Percentiles rank a stretch among this genome's conserved stretches.
phyloP scores from a whole-genome alignment of 2,113 vertebrate species.

The Tragelaphus imberbis region DNA sequence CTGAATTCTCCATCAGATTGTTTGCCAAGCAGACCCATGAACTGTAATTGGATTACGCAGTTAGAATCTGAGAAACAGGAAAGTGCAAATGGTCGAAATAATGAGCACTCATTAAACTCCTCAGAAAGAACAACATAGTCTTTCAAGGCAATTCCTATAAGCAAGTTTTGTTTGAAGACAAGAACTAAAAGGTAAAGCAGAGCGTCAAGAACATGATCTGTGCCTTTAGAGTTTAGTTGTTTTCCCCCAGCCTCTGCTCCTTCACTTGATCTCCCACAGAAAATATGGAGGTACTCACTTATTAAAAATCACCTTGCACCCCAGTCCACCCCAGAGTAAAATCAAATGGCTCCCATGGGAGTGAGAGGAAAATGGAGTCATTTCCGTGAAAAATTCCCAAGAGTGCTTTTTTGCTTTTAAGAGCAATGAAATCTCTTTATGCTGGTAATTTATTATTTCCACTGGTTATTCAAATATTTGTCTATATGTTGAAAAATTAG shows the following conservation, averaged over 20 bases:
- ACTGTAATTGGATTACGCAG: slow-evolving; percentile 50
- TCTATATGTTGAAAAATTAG: slow-evolving; percentile 44
- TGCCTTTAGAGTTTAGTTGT: background rate
- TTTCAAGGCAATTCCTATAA: slow-evolving; percentile 42
- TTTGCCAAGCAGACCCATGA: slow-evolving; percentile 60
- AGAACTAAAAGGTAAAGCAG: slow-evolving; percentile 14
- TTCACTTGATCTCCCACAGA: slow-evolving; percentile 42
- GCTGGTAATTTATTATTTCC: slow-evolving; percentile 73
- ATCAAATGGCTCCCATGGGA: slow-evolving; percentile 28
- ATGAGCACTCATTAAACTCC: slow-evolving; percentile 67
- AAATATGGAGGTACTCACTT: slow-evolving; percentile 21
- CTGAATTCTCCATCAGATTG: slow-evolving; percentile 49
- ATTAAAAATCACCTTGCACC: slow-evolving; percentile 43
- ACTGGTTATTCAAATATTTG: slow-evolving; percentile 66
- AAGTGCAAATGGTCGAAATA: slow-evolving; percentile 44
- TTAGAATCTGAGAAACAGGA: slow-evolving; percentile 66
- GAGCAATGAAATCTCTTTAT: slow-evolving; percentile 65
- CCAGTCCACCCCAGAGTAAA: slow-evolving; percentile 37
- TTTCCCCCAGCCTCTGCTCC: background rate
- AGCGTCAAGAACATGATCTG: background rate
- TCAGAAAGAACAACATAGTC: slow-evolving; percentile 44
- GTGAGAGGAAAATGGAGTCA: slow-evolving; percentile 58
- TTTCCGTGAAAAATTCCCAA: slow-evolving; percentile 68
- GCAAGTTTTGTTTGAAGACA: slow-evolving; percentile 40
- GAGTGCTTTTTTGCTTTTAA: slow-evolving; percentile 62